Evolutionary conservation across 2,113 vertebrate genomes (phyloP).

Genomic region (Cheirogaleus medius): DNA sequence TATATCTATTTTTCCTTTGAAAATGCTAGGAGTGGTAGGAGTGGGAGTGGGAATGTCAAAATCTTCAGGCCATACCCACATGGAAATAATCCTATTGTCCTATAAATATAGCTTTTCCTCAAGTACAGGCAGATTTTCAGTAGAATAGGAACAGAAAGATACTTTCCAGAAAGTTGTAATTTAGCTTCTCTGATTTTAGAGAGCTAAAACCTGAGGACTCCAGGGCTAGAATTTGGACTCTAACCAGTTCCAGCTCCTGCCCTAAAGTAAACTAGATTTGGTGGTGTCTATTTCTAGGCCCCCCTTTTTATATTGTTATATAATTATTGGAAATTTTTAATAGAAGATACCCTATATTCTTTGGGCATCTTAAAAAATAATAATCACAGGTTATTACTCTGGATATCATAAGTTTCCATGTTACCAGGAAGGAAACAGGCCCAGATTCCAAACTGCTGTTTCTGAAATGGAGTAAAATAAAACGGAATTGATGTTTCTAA

Average conservation of each 20-base stretch:
- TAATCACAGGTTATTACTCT: not conserved
- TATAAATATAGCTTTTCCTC: not conserved
- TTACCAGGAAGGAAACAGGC: not conserved
- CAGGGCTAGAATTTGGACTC: not conserved
- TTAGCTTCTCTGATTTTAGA: not conserved
- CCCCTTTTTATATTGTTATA: not conserved
- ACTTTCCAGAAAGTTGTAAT: not conserved
- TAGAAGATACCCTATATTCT: not conserved
- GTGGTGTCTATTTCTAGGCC: not conserved
- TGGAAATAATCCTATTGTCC: not conserved
- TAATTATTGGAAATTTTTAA: not conserved
- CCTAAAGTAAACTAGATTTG: not conserved
- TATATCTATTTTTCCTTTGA: not conserved
- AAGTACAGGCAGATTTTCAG: not conserved
- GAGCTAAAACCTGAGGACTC: not conserved
- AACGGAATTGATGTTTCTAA: not conserved
- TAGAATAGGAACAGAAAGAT: not conserved
- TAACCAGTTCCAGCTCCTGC: not conserved
- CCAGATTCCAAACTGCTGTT: not conserved
- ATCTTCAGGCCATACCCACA: not conserved
- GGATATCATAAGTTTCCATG: not conserved
- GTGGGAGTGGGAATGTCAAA: not conserved
- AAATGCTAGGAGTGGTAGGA: not conserved
- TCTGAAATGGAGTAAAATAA: not conserved
- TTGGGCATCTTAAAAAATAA: not conserved